Evolutionary conservation across 2,797 vertebrate species (phyloP), one percentile per base, ranked within the genome.

Genomic region (Neolamprologus multifasciatus): DNA sequence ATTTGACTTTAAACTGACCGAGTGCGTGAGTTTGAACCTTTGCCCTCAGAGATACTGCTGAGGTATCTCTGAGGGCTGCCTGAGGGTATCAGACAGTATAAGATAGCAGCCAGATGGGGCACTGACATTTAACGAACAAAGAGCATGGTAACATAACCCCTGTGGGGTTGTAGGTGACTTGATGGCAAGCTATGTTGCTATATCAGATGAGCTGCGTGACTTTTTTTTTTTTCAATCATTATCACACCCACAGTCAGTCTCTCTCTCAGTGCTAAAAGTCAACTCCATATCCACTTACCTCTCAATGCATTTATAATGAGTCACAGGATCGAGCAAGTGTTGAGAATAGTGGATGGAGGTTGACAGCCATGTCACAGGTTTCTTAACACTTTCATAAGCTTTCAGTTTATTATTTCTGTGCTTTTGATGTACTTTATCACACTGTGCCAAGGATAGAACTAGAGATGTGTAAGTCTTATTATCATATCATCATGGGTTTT

Each of bases 71-170:
- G 80, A 89, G 83, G 83, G 90, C 82, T 78, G 88, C 92, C 86
- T 48, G 33, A 77, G 90, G 92, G 86, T 84, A 91, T 90, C 86
- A 91, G 86, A 71, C 88, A 78, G 82, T 81, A 87, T 86, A 78
- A 71, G 89, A 93, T 89, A 93, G 78, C 64, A 93, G 84, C 83
- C 89, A 88, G 92, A 91, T 91, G 83, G 85, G 86, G 88, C 81
- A 6, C 84, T 95, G 94, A 94, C 95, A 96, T 96, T 96, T 93
- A 92, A 89, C 90, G 79, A 94, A 96, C 94, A 95, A 93, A 94
- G 90, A 92, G 78, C 81, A 76, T 14, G 23, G 71, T 86, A 90
- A 84, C 85, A 33, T 88, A 91, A 84, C 88, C 92, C 92, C 91
- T 78, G 67, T 67, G 84, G 91, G 92, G 84, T 81, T 88, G 88